Percentiles rank a stretch among this genome's conserved stretches.
Conservation (phyloP, 2,797 vertebrate genomes). For the Amazona finschi region DNA sequence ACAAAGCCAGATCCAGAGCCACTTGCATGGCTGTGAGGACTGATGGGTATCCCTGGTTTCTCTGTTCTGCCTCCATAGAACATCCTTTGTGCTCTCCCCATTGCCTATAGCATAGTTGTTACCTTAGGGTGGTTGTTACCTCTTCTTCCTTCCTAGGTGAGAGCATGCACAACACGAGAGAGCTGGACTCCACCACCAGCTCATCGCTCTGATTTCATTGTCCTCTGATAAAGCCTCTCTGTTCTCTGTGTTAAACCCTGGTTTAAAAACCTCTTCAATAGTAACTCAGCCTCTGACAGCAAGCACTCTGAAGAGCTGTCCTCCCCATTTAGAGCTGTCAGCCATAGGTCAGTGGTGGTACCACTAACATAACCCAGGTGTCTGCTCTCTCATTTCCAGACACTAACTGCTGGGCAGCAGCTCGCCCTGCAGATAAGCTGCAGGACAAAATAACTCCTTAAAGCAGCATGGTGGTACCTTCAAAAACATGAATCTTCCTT, state of each 20-base stretch:
- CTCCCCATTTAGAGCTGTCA: background rate
- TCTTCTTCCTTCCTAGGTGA: background rate
- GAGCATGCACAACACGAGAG: rapidly evolving
- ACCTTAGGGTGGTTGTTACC: background rate
- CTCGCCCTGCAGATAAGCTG: background rate
- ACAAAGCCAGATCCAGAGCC: background rate
- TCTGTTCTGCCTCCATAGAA: background rate
- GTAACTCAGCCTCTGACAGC: background rate
- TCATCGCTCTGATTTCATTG: background rate
- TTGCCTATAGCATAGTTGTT: background rate
- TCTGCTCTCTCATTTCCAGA: background rate
- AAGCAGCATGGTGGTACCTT: background rate
- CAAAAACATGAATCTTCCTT: background rate
- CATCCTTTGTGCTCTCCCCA: background rate
- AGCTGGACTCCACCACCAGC: background rate
- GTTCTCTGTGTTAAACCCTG: background rate
- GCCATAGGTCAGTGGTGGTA: background rate
- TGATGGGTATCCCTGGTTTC: background rate
- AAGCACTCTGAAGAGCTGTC: background rate
- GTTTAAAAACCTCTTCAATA: background rate
- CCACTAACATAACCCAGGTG: background rate
- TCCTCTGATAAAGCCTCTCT: background rate
- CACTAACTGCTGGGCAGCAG: background rate
- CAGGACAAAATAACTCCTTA: background rate
- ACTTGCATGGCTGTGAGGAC: background rate